Conservation (phyloP, 1,140 invertebrate species). For the Pseudobourletiella spinata region DNA sequence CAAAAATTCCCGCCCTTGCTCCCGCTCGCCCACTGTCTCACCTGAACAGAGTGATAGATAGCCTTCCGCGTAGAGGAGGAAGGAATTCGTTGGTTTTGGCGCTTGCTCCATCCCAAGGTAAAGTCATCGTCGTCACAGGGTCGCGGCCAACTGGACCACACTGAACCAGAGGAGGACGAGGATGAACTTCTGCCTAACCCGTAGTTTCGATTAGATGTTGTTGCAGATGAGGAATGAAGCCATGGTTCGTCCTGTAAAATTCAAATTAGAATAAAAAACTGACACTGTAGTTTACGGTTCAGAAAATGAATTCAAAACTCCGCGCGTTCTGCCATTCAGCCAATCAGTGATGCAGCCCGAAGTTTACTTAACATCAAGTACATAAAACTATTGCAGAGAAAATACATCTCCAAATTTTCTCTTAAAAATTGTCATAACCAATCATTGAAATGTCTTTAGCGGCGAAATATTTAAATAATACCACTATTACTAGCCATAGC, state of each 20-base stretch:
- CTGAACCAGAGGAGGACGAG: not conserved
- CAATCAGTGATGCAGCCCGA: too few relatives aligned
- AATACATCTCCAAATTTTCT: too few relatives aligned
- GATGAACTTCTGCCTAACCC: not conserved
- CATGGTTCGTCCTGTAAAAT: slow-evolving; percentile 9
- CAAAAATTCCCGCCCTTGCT: not conserved
- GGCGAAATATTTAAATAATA: too few relatives aligned
- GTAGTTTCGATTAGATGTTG: not conserved
- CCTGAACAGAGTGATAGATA: slow-evolving; percentile 2
- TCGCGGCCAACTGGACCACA: not conserved
- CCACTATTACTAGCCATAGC: too few relatives aligned
- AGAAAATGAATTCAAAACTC: too few relatives aligned
- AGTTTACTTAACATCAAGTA: too few relatives aligned
- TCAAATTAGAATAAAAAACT: too few relatives aligned
- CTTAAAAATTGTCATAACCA: too few relatives aligned
- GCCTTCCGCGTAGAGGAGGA: not conserved
- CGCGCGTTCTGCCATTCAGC: too few relatives aligned
- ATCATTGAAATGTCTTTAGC: too few relatives aligned
- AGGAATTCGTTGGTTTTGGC: not conserved
- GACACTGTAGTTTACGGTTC: too few relatives aligned
- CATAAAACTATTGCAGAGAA: too few relatives aligned
- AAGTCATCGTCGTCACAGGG: not conserved
- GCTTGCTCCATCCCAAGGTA: not conserved
- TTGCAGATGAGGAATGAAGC: not conserved
- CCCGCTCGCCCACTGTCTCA: not conserved